Percentiles rank a stretch among this genome's conserved stretches.
Evolutionary conservation across 2,797 vertebrate species (phyloP).

Genomic region (Presbytis comata): DNA sequence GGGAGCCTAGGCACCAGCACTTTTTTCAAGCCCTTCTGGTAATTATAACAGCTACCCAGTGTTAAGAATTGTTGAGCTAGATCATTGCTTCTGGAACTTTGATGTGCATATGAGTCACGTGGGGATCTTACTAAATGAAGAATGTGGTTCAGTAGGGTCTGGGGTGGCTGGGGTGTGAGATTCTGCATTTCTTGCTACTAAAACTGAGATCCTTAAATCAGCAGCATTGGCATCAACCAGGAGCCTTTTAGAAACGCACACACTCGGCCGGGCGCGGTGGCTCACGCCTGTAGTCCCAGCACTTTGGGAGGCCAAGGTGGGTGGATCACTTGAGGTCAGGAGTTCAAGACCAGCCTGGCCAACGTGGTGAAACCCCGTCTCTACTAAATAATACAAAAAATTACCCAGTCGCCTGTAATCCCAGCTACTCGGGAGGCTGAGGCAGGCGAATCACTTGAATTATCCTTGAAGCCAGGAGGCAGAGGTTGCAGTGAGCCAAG

Average conservation of each 20-base stretch:
- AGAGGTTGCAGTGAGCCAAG: too few relatives aligned
- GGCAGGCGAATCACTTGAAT: too few relatives aligned
- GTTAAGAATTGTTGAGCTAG: not conserved
- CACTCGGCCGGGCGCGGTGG: accelerated
- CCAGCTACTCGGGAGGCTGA: not conserved
- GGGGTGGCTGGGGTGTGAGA: not conserved
- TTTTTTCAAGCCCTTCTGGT: not conserved
- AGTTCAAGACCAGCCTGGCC: not conserved
- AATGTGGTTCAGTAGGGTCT: not conserved
- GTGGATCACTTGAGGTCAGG: not conserved
- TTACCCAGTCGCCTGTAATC: not conserved
- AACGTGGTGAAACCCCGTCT: not conserved
- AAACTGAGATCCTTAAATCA: not conserved
- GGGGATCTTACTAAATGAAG: too few relatives aligned
- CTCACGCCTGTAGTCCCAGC: not conserved
- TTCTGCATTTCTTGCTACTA: not conserved
- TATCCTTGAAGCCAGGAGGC: too few relatives aligned
- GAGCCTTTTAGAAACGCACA: not conserved
- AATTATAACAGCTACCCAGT: not conserved
- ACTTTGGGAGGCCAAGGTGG: not conserved
- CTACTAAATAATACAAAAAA: not conserved
- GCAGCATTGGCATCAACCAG: not conserved
- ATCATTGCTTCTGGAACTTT: not conserved
- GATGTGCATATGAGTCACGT: not conserved
- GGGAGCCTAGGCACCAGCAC: not conserved